Evolutionary conservation across 35 echinoderm and acorn worm species (phyloP).

Genomic region (Nesometra sesokonis): DNA sequence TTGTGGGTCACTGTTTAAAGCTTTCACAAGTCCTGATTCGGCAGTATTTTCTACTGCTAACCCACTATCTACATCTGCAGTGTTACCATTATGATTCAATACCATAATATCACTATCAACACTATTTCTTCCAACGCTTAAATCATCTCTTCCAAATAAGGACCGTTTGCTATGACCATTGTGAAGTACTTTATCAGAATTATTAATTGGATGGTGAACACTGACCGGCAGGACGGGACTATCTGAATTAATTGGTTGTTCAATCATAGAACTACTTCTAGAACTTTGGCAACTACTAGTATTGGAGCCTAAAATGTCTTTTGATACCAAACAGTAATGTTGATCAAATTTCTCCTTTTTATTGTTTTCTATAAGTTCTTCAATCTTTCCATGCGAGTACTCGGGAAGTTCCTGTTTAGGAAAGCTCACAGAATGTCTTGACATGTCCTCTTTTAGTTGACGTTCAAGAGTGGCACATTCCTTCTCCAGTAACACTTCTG

Average conservation of each 20-base stretch:
- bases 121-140: neutral
- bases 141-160: neutral
- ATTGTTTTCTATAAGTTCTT: constrained; percentile 17
- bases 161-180: neutral
- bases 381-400: constrained; percentile 40
- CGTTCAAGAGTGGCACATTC: neutral
- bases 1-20: neutral
- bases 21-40: neutral
- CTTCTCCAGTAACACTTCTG: neutral
- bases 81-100: neutral
- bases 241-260: neutral
- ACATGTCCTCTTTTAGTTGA: neutral
- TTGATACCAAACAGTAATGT: constrained; percentile 15
- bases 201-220: neutral
- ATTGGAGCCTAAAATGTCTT: neutral
- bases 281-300: neutral
- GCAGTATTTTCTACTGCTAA: neutral
- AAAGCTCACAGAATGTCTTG: neutral
- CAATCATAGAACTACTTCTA: neutral
- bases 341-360: constrained; percentile 14
- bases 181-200: neutral
- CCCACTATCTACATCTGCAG: neutral
- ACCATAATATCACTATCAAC: neutral
- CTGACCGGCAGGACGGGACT: neutral
- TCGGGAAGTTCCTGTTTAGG: constrained; percentile 21